These are phyloP conservation scores for Ooceraea biroi DNA, from an alignment of 1,140 invertebrate genomes.

Conservation along the genomic window DNA sequence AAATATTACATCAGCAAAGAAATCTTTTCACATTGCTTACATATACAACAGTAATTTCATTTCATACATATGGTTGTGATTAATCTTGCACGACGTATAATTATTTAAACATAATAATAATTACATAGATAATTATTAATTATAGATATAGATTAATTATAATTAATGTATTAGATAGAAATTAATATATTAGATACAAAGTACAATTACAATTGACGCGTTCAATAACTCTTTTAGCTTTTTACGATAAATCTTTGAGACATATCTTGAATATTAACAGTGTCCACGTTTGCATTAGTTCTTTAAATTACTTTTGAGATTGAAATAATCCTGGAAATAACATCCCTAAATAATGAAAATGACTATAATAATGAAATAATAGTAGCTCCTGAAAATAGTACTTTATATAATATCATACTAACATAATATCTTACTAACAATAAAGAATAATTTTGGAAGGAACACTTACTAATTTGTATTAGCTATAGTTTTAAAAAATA, in stretches of 20 bases:
- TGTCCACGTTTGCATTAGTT: too few relatives aligned
- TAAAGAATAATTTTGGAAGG: neutral
- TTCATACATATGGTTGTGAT: neutral
- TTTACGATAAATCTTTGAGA: too few relatives aligned
- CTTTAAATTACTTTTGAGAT: too few relatives aligned
- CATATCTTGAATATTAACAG: too few relatives aligned
- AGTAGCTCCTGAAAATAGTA: neutral
- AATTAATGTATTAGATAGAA: too few relatives aligned
- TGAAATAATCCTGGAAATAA: too few relatives aligned
- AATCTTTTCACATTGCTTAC: neutral
- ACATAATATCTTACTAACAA: too few relatives aligned
- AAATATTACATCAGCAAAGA: slow-evolving; percentile 1
- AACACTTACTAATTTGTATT: slow-evolving; percentile 9
- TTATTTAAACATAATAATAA: neutral
- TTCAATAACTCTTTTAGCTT: neutral
- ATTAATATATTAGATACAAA: too few relatives aligned
- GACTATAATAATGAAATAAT: neutral
- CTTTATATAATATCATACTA: neutral
- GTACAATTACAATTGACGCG: neutral
- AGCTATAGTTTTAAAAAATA: neutral
- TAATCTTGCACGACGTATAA: neutral
- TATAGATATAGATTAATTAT: too few relatives aligned
- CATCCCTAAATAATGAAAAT: too few relatives aligned
- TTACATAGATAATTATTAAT: neutral
- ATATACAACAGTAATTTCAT: neutral